Evolutionary conservation across 2,113 vertebrate genomes (phyloP), one percentile per base, ranked within the genome.

Genomic region (Festucalex cinctus): DNA sequence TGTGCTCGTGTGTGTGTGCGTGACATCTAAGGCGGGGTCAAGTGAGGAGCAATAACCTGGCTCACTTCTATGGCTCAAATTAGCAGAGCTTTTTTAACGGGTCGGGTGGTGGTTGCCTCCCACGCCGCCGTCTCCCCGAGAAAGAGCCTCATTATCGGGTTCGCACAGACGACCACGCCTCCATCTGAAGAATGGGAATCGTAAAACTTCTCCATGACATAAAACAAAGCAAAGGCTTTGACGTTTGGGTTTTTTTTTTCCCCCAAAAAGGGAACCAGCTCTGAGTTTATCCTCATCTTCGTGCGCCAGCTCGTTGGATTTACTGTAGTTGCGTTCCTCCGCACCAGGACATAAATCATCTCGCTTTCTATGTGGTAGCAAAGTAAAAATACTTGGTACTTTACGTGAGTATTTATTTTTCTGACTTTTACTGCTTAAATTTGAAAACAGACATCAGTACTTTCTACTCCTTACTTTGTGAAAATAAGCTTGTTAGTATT

Each of bases 241-340:
- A 87, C 88, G 37, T 80, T 9, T 17, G 13, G 5, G 22, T 48
- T 48, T 48, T 46, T 17, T 46, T 46, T 5, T 6, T 2, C 43
- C 43, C 10, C 43, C 43, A 44, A 3, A 44, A 80, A 71, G 69
- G 69, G 80, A 78, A 82, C 56, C 63, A 63, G 75, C 43, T 84
- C 81, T 71, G 85, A 84, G 84, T 77, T 79, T 80, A 85, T 85
- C 82, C 76, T 44, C 54, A 49, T 73, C 72, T 70, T 75, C 76
- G 10, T 72, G 80, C 70, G 77, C 71, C 63, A 70, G 65, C 60
- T 67, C 61, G 65, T 79, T 81, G 83, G 82, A 85, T 92, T 89
- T 89, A 89, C 90, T 92, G 88, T 89, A 89, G 90, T 89, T 78
- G 85, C 78, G 86, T 70, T 70, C 88, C 83, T 83, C 72, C 76